These are phyloP conservation scores for Podarcis muralis DNA, from an alignment of 2,113 vertebrate genomes.

Conservation along the genomic window DNA sequence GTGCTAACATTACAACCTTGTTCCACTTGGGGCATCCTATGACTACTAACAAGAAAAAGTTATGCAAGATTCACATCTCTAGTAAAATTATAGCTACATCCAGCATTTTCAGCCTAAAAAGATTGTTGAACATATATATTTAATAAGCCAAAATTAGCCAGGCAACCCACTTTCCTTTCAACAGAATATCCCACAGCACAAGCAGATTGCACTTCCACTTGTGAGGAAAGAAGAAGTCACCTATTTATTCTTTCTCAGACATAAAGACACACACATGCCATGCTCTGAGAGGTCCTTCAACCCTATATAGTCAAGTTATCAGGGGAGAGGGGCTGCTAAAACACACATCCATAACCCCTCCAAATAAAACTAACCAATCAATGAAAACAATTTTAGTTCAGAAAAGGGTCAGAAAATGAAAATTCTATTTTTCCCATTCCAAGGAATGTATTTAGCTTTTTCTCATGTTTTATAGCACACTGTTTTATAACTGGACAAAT, in stretches of 20 bases:
- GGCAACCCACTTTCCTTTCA: too few species aligned
- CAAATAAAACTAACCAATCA: not conserved
- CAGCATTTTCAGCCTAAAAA: not conserved
- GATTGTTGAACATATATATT: too few species aligned
- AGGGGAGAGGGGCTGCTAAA: not conserved
- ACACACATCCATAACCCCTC: not conserved
- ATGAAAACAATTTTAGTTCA: conserved; percentile 5
- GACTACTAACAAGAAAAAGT: not conserved
- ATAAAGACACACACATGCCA: not conserved
- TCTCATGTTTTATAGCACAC: conserved; percentile 67
- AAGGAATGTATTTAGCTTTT: conserved; percentile 47
- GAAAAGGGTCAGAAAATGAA: conserved; percentile 42
- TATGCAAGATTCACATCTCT: not conserved
- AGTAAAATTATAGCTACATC: not conserved
- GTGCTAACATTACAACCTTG: not conserved
- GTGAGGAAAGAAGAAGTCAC: not conserved
- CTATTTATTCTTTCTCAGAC: not conserved
- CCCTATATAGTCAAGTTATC: not conserved
- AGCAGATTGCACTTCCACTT: not conserved
- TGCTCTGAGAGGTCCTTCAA: not conserved
- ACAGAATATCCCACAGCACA: not conserved
- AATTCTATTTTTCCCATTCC: not conserved
- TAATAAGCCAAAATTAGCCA: too few species aligned
- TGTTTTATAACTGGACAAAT: conserved; percentile 67
- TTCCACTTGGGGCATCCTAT: not conserved